phyloP scores from a whole-genome alignment of 2,113 vertebrate genomes.

The Passer montanus region DNA sequence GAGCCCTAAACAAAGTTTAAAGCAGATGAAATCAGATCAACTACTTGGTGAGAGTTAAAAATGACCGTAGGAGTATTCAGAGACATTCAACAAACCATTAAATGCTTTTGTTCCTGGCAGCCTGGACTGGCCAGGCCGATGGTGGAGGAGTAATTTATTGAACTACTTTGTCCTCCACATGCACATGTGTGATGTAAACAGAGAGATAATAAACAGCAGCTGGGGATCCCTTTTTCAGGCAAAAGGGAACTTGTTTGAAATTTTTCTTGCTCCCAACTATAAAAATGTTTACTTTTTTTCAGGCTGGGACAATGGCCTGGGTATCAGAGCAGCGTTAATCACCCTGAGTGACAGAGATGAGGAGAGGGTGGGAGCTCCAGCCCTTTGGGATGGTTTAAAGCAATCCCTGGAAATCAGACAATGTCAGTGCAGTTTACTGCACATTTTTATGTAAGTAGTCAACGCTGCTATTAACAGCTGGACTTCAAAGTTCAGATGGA shows the following conservation, averaged over 20 bases:
- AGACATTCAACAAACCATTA: constrained; percentile 45
- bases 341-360: constrained; percentile 5
- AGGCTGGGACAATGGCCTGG: background rate
- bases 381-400: background rate
- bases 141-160: constrained; percentile 53
- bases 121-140: background rate
- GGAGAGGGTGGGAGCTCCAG: background rate
- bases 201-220: constrained; percentile 69
- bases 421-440: constrained; percentile 23
- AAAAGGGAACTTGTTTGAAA: constrained; percentile 36
- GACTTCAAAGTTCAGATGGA: constrained; percentile 56
- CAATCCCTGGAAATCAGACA: constrained; percentile 20
- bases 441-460: constrained; percentile 22
- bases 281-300: constrained; percentile 58
- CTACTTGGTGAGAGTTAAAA: constrained; percentile 43
- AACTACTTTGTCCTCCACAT: constrained; percentile 57
- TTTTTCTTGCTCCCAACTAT: constrained; percentile 61
- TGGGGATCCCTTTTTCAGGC: constrained; percentile 55
- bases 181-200: constrained; percentile 66
- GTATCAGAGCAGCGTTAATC: background rate
- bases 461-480: constrained; percentile 60
- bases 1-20: background rate
- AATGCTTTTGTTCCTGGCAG: constrained; percentile 48
- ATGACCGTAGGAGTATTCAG: background rate
- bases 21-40: background rate